Base-by-base conservation (phyloP, 2,888 invertebrate species). In the Campoplex capitator region DNA sequence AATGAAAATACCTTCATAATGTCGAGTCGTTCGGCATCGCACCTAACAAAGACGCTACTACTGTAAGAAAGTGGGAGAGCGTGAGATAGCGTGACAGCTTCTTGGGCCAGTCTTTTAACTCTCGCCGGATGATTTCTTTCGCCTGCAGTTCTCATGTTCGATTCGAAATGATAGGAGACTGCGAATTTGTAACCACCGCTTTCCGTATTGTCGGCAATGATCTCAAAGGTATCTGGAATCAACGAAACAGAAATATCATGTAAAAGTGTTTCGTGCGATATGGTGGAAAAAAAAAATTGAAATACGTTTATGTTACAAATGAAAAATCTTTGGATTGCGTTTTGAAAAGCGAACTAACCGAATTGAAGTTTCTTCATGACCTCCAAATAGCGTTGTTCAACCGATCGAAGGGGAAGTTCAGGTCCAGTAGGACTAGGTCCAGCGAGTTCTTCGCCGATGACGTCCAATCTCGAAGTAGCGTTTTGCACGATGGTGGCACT, bases 31-130 rank as follows among this genome's bases (percentile, higher is more conserved):
- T 99, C 98, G 88, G 98, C 97, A 95, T 99, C 99, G 95, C 98
- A 98, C 90, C 99, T 96, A 89, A 99, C 98, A 96, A 99, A 99
- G 88, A 99, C 99, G 89, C 98, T 98, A 94, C 98, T 98, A 94
- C 98, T 98, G 95, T 97, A 98, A 74, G 98, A 98, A 83, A 99
- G 96, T 88, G 99, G 99, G 92, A 99, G 96, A 90, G 98, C 97
- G 84, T 98, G 98, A 89, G 98, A 98, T 77, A 99, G 96, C 48
- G 99, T 99, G 88, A 98, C 98, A 68, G 98, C 97, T 95, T 99
- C 99, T 95, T 99, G 99, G 79, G 99, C 99, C 80, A 99, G 96
- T 32, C 99, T 96, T 94, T 98, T 98, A 91, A 98, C 97, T 89
- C 99, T 96, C 56, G 97, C 96, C 1, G 98, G 98, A 94, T 98